Base-by-base conservation (phyloP, 2,888 invertebrate genomes). In the Eucriotettix oculatus region DNA sequence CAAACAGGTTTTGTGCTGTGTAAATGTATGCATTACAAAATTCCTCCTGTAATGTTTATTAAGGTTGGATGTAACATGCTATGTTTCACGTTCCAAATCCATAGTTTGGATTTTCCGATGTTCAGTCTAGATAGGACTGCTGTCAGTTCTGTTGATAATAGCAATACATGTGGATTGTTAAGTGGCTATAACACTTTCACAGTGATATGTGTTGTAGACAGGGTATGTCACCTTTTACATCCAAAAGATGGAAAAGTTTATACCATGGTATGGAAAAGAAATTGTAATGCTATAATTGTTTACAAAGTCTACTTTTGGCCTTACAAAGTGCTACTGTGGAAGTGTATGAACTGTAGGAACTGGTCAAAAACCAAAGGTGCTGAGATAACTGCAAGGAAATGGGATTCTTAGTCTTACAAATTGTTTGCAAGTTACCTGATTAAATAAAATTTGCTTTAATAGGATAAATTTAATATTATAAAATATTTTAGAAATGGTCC, bases 261-360 rank as follows among this genome's bases (percentile, higher is more conserved):
- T 60, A 52, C 48, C 53, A n/a, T 54, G 53, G 14, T 42, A 40
- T 58, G 44, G 58, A 54, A 60, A 57, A 53, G 42, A 60, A 54
- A 60, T 57, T 41, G 56, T 60, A 57, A 60, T 60, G 60, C 60
- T 54, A 58, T 54, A 60, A 57, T 58, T 55, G 57, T 60, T 60
- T 60, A 56, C 52, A 48, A 55, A 60, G 54, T 61, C 61, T 58
- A 59, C 54, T 57, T 62, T 62, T 62, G 61, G 61, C 61, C 61
- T 62, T 62, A 62, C 54, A 54, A 61, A 59, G 58, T 59, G 61
- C 53, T 61, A 59, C 61, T 61, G 58, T 61, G 61, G 56, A 61
- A 61, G 52, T 57, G 61, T 53, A 41, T 52, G 58, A 42, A 58
- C n/a, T 54, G 42, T 54, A 57, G 55, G 54, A 59, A 57, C 55